Conservation (phyloP, 2,113 vertebrate species). For the Carassius gibelio region DNA sequence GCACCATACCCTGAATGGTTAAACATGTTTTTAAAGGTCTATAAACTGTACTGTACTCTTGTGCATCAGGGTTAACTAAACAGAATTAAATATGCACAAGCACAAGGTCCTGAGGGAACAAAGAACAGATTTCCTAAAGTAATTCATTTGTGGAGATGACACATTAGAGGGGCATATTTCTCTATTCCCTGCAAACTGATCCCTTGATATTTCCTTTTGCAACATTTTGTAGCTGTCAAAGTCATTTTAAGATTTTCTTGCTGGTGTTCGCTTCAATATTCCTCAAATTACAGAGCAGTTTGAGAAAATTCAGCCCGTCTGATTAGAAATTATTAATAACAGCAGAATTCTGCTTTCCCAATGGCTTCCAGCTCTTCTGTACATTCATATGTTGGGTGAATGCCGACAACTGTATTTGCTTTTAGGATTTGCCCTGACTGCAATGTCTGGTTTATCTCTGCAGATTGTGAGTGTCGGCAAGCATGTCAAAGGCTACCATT, state of each 20-base stretch:
- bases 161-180: background rate
- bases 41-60: background rate
- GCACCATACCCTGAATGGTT: background rate
- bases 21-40: background rate
- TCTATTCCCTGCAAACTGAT: constrained; percentile 54
- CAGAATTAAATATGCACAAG: background rate
- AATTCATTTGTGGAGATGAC: background rate
- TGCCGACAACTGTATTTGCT: constrained; percentile 37
- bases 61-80: background rate
- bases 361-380: constrained; percentile 16
- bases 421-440: constrained; percentile 21
- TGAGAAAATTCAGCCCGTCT: constrained; percentile 28
- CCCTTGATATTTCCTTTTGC: constrained; percentile 31
- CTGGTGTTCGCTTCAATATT: constrained; percentile 46
- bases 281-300: constrained; percentile 26
- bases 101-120: background rate
- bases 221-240: constrained; percentile 37
- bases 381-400: constrained; percentile 18
- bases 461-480: constrained; percentile 98
- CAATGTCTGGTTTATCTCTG: constrained; percentile 49
- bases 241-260: constrained; percentile 39
- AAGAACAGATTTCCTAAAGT: constrained; percentile 2
- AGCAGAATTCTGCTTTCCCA: constrained; percentile 30
- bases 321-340: constrained; percentile 52
- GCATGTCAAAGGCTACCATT: constrained; percentile 98